Evolutionary conservation across 2,113 vertebrate species (phyloP).

Genomic region (Sphaerodactylus townsendi): DNA sequence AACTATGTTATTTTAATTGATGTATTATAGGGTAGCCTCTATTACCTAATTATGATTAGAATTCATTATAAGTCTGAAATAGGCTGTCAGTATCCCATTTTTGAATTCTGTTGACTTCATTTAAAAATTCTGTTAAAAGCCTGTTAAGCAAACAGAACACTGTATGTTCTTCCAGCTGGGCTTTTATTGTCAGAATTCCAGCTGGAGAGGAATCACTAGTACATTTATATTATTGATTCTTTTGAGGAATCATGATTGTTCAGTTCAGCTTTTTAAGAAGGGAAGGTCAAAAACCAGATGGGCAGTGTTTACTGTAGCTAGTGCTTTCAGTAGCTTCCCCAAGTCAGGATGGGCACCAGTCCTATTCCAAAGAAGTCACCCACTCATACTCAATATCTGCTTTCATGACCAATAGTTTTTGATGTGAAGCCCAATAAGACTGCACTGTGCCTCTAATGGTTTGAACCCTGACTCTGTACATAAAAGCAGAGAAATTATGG

Average conservation of each 20-base stretch:
- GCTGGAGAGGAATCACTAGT: neutral
- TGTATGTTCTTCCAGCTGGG: constrained; percentile 12
- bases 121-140: constrained; percentile 1
- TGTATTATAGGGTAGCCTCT: neutral
- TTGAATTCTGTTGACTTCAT: fast-evolving
- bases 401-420: neutral
- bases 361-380: neutral
- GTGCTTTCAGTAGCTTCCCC: neutral
- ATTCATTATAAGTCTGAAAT: neutral
- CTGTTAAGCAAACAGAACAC: neutral
- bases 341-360: neutral
- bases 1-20: neutral
- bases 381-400: neutral
- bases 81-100: neutral
- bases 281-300: neutral
- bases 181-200: neutral
- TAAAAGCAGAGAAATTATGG: no score
- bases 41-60: constrained; percentile 5
- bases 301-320: neutral
- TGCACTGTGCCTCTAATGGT: neutral
- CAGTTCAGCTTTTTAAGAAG: constrained; percentile 1
- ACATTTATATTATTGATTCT: neutral
- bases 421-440: neutral
- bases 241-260: neutral
- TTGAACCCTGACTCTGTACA: neutral